Evolutionary conservation across 2,113 vertebrate genomes (phyloP).

Genomic region (Phylloscopus trochiloides): DNA sequence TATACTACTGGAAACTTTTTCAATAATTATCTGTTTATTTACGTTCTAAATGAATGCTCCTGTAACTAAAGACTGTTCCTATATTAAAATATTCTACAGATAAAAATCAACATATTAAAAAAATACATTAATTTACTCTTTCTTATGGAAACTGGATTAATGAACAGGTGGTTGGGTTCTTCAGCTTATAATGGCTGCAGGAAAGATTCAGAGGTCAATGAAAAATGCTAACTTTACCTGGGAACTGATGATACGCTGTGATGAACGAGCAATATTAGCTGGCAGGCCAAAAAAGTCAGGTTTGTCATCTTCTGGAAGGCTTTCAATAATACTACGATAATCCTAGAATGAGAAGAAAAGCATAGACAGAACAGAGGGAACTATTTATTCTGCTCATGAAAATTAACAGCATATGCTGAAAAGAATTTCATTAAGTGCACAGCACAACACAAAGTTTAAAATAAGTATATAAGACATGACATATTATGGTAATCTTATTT

Average conservation of each 20-base stretch:
- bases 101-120: background rate
- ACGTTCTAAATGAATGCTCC: background rate
- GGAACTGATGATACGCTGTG: slow-evolving; percentile 90
- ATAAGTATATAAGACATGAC: background rate
- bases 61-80: background rate
- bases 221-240: slow-evolving; percentile 77
- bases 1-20: background rate
- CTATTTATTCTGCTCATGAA: background rate
- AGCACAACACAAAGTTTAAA: background rate
- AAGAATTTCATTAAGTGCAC: background rate
- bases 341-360: slow-evolving; percentile 74
- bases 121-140: background rate
- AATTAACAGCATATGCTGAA: background rate
- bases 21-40: background rate
- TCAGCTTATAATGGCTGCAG: background rate
- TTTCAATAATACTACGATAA: slow-evolving; percentile 87
- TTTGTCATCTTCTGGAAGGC: slow-evolving; percentile 92
- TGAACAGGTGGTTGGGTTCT: background rate
- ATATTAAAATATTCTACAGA: background rate
- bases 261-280: slow-evolving; percentile 92
- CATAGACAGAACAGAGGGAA: background rate
- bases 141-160: background rate
- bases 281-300: slow-evolving; percentile 94
- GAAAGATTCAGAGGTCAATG: background rate
- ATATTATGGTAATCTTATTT: background rate